Base-by-base conservation (phyloP, 2,888 invertebrate species). In the Leptarthrus brevirostris region DNA sequence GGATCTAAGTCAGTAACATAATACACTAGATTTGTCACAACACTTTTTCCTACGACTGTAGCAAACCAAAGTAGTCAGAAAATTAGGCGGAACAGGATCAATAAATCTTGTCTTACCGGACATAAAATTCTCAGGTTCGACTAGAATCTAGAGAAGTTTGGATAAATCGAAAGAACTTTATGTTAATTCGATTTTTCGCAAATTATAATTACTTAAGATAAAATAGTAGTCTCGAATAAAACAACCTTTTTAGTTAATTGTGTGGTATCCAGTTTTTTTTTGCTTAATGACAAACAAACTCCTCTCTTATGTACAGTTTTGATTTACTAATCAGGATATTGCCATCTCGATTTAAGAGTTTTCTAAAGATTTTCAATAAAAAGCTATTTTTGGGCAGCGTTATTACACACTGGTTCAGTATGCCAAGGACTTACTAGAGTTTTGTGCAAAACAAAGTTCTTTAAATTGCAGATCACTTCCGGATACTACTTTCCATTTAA, bases 351-450 rank as follows among this genome's bases (percentile, higher is more conserved):
- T 36, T 34, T 16, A 18, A 58, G 20, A 18, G 36, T 36, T 20
- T 58, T 36, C 36, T 34, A 34, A 58, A 36, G 36, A 18, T 36
- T 18, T 58, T 58, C 36, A 36, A 36, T 36, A 20, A 58, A 20
- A 36, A 18, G 36, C 14, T 58, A 36, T 36, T 58, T 58, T 58
- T 34, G 58, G n/a, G 18, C 18, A 36, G 16, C 12, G 6, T 58
- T 58, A 58, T 36, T 58, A 36, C 18, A 58, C 58, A 69, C 53
- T 24, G 54, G 40, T 47, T 74, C 47, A 74, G 74, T 53, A 69
- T 69, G 56, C 34, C 53, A 66, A 74, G 69, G 64, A 44, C 56
- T 40, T 12, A 26, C 74, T 56, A n/a, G n/a, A n/a, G n/a, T n/a
- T n/a, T n/a, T n/a, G n/a, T n/a, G n/a, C n/a, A n/a, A n/a, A n/a